Evolutionary conservation across 23 tunicate genomes (phyloP).

Genomic region (Ciona savignyi): DNA sequence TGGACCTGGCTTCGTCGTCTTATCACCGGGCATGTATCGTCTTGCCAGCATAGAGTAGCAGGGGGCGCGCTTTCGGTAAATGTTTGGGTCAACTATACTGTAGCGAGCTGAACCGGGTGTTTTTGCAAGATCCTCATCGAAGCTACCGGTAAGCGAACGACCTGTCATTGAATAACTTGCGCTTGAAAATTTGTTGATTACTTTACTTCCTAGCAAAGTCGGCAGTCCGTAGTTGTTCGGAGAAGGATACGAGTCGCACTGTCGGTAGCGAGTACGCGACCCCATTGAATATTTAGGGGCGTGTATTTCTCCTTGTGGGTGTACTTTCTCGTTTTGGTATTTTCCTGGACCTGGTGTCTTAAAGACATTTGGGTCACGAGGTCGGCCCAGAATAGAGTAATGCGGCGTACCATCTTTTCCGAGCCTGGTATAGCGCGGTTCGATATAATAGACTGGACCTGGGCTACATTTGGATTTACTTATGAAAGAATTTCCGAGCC

Average conservation of each 20-base stretch:
- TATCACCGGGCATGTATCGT: slow-evolving; percentile 92
- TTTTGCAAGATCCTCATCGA: slow-evolving; percentile 84
- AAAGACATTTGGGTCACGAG: slow-evolving; percentile 54
- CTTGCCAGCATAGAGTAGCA: slow-evolving; percentile 85
- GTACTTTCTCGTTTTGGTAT: slow-evolving; percentile 73
- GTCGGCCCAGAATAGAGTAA: slow-evolving; percentile 78
- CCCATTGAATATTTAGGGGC: slow-evolving; percentile 85
- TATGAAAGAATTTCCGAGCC: slow-evolving; percentile 53
- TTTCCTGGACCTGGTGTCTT: slow-evolving; percentile 95
- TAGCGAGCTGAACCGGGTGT: slow-evolving; percentile 92
- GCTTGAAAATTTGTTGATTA: slow-evolving; percentile 66
- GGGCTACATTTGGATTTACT: slow-evolving; percentile 63
- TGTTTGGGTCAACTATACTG: slow-evolving; percentile 68
- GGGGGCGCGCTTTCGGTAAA: slow-evolving; percentile 54
- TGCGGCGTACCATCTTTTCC: slow-evolving; percentile 94
- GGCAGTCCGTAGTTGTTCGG: slow-evolving; percentile 85
- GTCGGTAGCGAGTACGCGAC: slow-evolving; percentile 72
- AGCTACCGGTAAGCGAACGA: slow-evolving; percentile 64
- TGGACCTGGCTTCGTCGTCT: slow-evolving; percentile 93
- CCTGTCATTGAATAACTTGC: slow-evolving; percentile 84
- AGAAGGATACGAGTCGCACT: slow-evolving; percentile 74
- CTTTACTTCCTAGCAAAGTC: slow-evolving; percentile 65
- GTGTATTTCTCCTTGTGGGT: slow-evolving; percentile 80
- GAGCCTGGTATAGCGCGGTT: slow-evolving; percentile 59
- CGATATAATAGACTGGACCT: slow-evolving; percentile 78